Evolutionary conservation across 2,888 invertebrate genomes (phyloP).

Genomic region (Catocala sponsa): DNA sequence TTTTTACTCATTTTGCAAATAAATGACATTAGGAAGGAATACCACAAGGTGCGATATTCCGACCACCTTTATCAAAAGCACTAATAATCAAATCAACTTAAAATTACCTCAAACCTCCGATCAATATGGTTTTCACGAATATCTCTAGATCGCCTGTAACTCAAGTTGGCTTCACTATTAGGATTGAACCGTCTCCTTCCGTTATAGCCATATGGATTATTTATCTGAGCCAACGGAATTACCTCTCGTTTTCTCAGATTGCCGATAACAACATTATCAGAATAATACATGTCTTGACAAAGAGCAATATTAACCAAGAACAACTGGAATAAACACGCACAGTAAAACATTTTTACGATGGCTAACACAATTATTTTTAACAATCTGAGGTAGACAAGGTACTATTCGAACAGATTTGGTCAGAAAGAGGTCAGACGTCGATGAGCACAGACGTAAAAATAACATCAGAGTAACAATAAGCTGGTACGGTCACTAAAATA

Average conservation of each 20-base stretch:
- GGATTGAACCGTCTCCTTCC: slow-evolving; percentile 28
- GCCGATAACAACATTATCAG: slow-evolving; percentile 36
- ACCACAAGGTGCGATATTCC: neutral
- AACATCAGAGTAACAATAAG: neutral
- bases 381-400: neutral
- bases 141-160: slow-evolving; percentile 45
- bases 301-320: neutral
- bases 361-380: neutral
- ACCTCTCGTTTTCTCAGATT: slow-evolving; percentile 41
- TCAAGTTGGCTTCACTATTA: slow-evolving; percentile 28
- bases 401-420: too few species aligned
- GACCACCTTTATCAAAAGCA: neutral
- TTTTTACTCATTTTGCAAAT: neutral
- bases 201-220: slow-evolving; percentile 18
- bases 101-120: slow-evolving; percentile 34
- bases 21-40: too few species aligned
- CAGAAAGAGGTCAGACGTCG: too few species aligned
- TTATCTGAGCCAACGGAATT: slow-evolving; percentile 37
- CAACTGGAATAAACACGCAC: neutral
- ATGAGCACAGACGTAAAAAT: neutral
- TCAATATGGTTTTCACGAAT: slow-evolving; percentile 37
- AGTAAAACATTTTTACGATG: slow-evolving; percentile 3
- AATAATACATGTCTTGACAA: slow-evolving; percentile 33
- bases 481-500: neutral
- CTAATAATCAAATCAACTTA: neutral